Evolutionary conservation across 2,888 invertebrate genomes (phyloP), one percentile per base, ranked within the genome.

Genomic region (Synergus umbraculus): DNA sequence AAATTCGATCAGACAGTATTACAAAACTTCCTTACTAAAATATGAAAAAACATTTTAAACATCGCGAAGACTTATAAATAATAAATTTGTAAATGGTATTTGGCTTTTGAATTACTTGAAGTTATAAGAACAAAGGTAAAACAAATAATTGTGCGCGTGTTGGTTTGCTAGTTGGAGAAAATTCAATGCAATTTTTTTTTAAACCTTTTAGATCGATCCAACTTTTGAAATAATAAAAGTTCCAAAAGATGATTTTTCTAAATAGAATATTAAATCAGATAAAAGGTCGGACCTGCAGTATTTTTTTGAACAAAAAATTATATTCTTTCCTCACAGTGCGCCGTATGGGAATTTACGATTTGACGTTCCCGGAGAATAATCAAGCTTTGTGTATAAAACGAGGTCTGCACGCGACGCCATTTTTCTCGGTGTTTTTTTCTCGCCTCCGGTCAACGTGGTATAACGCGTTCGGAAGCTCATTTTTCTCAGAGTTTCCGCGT

Each of bases 341-440:
- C 69, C 69, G 73, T 18, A 63, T 77, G 77, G 18, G 60, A 80
- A 82, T 81, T 80, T 81, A 79, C 80, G 79, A 64, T 79, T 81
- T 76, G 60, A 78, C 78, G 77, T 81, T 69, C 77, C 66, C 46
- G 60, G 63, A 60, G 77, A 81, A 79, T 79, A 81, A 82, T 82
- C 79, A 82, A 78, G 77, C 82, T 69, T 76, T 60, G 65, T 76
- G 77, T 69, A n/a, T n/a, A n/a, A 82, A 82, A 82, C 78, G 78
- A 80, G 82, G 76, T 77, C 76, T 79, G 78, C 58, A 66, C 69
- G 65, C 43, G 65, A 44, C 73, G 80, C 69, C 54, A 80, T 82
- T 79, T 80, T 80, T 81, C 69, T 78, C 43, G 54, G 43, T 44
- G 43, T 9, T 76, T 41, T 76, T 54, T 60, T 41, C 37, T 54